A percentile compares a stretch with the other conserved stretches of the same genome.
phyloP scores from a whole-genome alignment of 2,113 vertebrate species.

The Pollimyrus isidori region DNA sequence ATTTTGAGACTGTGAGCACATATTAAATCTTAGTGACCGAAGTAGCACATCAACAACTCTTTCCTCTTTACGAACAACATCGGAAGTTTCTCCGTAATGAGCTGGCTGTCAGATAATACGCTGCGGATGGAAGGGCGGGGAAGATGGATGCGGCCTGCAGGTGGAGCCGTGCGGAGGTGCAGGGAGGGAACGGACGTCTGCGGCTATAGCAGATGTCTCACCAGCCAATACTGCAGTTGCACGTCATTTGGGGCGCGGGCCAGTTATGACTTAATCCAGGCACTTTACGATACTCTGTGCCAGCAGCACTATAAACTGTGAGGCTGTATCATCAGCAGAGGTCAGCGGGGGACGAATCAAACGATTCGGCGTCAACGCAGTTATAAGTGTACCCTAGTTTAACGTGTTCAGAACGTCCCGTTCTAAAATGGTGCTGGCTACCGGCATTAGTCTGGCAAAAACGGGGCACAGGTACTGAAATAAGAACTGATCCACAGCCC shows the following conservation, averaged over 20 bases:
- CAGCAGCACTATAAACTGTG: not conserved
- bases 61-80: not conserved
- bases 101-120: not conserved
- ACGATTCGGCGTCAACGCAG: not conserved
- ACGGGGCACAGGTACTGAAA: not conserved
- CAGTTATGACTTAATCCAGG: not conserved
- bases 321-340: not conserved
- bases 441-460: not conserved
- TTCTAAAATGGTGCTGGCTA: not conserved
- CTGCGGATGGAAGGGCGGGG: not conserved
- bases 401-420: not conserved
- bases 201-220: not conserved
- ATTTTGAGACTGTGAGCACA: slow-evolving; percentile 11
- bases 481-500: not conserved
- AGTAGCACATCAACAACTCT: not conserved
- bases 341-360: not conserved
- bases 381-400: not conserved
- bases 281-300: not conserved
- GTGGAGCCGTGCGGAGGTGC: not conserved
- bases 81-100: not conserved
- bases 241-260: not conserved
- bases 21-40: slow-evolving; percentile 6
- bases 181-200: not conserved
- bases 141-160: not conserved
- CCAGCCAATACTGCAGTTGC: not conserved